Evolutionary conservation across 2,797 vertebrate species (phyloP).

Genomic region (Channa striata): DNA sequence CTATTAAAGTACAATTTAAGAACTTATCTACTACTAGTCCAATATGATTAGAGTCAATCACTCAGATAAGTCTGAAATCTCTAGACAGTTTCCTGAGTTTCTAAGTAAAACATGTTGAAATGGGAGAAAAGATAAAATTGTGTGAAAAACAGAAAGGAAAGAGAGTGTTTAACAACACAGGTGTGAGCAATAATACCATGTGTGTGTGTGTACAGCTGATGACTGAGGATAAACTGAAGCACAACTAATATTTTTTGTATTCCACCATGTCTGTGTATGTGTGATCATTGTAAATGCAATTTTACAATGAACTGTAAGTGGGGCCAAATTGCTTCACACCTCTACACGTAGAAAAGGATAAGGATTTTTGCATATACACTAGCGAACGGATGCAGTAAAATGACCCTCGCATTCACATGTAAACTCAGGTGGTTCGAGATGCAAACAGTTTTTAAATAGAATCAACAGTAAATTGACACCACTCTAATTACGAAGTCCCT

Average conservation of each 20-base stretch:
- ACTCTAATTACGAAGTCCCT: constrained; percentile 24
- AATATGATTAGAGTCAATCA: not conserved
- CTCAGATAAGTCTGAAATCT: constrained; percentile 7
- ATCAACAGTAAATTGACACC: constrained; percentile 7
- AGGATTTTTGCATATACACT: not conserved
- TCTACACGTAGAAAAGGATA: not conserved
- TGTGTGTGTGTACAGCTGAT: constrained; percentile 14
- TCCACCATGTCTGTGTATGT: not conserved
- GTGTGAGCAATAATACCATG: constrained; percentile 35
- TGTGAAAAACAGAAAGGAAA: constrained; percentile 42
- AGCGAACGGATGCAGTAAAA: constrained; percentile 1
- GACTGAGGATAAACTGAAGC: constrained; percentile 3
- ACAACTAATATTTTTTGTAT: not conserved
- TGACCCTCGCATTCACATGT: not conserved
- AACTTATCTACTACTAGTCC: not conserved
- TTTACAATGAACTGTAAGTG: constrained; percentile 2
- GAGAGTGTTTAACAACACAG: constrained; percentile 31
- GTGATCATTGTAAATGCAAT: not conserved
- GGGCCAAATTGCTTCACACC: not conserved
- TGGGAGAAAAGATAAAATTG: constrained; percentile 11
- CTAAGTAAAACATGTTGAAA: constrained; percentile 39
- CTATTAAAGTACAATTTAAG: not conserved
- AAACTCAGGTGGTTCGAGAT: not conserved
- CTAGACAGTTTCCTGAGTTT: constrained; percentile 6
- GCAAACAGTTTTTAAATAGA: not conserved